These are phyloP conservation scores for Drosophila lacteicornis DNA, from an alignment of 1,140 invertebrate species.

Conservation along the genomic window DNA sequence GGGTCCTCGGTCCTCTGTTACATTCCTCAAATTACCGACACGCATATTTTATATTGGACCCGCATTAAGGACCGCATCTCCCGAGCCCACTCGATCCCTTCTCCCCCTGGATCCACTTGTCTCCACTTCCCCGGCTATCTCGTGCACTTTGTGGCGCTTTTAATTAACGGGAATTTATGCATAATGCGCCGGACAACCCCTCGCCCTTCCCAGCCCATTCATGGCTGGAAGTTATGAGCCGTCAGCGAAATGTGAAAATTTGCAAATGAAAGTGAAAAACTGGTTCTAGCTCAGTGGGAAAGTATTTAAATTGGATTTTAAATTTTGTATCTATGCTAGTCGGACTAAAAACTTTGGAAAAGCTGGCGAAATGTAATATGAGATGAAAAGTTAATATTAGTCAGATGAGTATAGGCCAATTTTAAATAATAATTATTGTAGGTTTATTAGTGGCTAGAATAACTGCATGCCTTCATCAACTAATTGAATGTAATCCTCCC, in stretches of 20 bases:
- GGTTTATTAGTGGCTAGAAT: conserved; percentile 4
- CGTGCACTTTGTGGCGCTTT: conserved; percentile 72
- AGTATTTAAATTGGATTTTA: conserved; percentile 46
- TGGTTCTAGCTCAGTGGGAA: conserved; percentile 28
- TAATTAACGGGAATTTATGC: conserved; percentile 81
- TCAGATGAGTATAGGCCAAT: neutral
- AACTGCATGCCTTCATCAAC: conserved; percentile 31
- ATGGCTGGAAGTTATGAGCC: conserved; percentile 58
- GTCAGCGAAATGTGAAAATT: conserved; percentile 60
- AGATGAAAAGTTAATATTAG: neutral
- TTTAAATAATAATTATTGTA: neutral
- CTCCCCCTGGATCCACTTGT: conserved; percentile 6
- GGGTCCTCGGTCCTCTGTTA: conserved; percentile 61
- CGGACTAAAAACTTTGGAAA: neutral
- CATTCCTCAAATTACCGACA: conserved; percentile 82
- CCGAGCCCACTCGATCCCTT: conserved; percentile 14
- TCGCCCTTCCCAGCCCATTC: conserved; percentile 14
- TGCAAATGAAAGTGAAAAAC: conserved; percentile 52
- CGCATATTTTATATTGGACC: conserved; percentile 78
- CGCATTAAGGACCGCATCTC: conserved; percentile 58
- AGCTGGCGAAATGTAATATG: neutral
- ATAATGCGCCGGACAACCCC: conserved; percentile 53
- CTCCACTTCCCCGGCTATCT: conserved; percentile 14
- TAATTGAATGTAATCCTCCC: conserved; percentile 44
- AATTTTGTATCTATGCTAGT: conserved; percentile 1